phyloP scores from a whole-genome alignment of 2,113 vertebrate genomes.

The Chascanopsetta lugubris region DNA sequence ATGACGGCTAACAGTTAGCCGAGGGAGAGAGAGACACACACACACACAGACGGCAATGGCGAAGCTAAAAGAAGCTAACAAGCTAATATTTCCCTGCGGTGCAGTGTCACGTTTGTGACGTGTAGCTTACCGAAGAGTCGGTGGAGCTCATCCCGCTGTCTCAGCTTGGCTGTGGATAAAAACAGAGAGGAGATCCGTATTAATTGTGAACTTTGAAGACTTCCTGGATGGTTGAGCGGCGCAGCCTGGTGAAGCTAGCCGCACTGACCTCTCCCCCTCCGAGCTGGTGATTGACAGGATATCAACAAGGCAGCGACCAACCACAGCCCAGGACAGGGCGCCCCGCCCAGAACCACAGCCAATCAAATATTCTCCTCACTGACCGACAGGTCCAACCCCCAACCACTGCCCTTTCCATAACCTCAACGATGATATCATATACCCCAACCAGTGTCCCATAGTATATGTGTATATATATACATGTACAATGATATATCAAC shows the following conservation, averaged over 20 bases:
- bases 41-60: too few relatives aligned
- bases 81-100: not conserved
- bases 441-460: too few relatives aligned
- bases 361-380: not conserved
- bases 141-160: slow-evolving; percentile 57
- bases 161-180: not conserved
- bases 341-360: not conserved
- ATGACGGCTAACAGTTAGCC: slow-evolving; percentile 27
- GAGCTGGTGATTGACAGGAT: slow-evolving; percentile 31
- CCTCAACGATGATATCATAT: too few relatives aligned
- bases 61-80: slow-evolving; percentile 29
- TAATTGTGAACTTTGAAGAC: slow-evolving; percentile 50
- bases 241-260: slow-evolving; percentile 44
- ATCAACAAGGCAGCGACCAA: slow-evolving; percentile 34
- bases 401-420: not conserved
- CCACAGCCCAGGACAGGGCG: not conserved
- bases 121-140: slow-evolving; percentile 59
- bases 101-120: not conserved
- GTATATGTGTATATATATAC: too few relatives aligned
- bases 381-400: slow-evolving; percentile 13
- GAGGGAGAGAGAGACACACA: too few relatives aligned
- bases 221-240: slow-evolving; percentile 28
- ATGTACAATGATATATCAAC: too few relatives aligned
- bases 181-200: not conserved
- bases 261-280: slow-evolving; percentile 34